phyloP scores from a whole-genome alignment of 2,797 vertebrate genomes.

The Channallabes apus region DNA sequence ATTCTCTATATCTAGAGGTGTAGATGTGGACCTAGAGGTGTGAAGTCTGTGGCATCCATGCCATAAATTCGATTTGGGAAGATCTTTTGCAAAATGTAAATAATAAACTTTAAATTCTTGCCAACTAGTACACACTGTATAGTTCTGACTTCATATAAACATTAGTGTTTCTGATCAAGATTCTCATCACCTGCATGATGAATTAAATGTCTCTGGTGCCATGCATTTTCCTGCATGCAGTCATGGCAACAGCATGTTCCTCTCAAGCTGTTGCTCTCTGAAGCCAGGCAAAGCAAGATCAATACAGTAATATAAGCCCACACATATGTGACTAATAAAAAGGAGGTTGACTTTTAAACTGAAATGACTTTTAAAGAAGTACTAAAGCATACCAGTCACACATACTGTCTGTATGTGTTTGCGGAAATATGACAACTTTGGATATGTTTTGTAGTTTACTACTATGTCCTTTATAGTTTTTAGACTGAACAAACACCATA shows the following conservation, averaged over 20 bases:
- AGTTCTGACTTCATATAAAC: background rate
- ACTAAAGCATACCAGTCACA: background rate
- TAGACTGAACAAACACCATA: background rate
- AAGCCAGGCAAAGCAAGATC: slow-evolving; percentile 25
- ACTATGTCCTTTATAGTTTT: background rate
- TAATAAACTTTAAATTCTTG: background rate
- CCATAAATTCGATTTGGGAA: background rate
- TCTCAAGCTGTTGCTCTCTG: slow-evolving; percentile 44
- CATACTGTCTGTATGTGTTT: background rate
- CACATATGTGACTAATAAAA: background rate
- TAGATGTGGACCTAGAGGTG: background rate
- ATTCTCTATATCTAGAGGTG: background rate
- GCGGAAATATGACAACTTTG: background rate
- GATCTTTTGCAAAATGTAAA: background rate
- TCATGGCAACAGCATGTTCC: slow-evolving; percentile 61
- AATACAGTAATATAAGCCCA: background rate
- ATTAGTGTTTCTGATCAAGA: background rate
- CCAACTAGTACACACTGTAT: background rate
- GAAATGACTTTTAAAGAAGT: slow-evolving; percentile 4
- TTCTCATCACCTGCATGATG: background rate
- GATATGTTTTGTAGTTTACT: background rate
- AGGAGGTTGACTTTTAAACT: slow-evolving; percentile 14
- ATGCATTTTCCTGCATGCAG: slow-evolving; percentile 42
- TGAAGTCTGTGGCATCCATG: background rate
- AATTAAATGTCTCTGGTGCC: slow-evolving; percentile 11